Evolutionary conservation across 2,888 invertebrate genomes (phyloP).

Genomic region (Girardia tigrina): DNA sequence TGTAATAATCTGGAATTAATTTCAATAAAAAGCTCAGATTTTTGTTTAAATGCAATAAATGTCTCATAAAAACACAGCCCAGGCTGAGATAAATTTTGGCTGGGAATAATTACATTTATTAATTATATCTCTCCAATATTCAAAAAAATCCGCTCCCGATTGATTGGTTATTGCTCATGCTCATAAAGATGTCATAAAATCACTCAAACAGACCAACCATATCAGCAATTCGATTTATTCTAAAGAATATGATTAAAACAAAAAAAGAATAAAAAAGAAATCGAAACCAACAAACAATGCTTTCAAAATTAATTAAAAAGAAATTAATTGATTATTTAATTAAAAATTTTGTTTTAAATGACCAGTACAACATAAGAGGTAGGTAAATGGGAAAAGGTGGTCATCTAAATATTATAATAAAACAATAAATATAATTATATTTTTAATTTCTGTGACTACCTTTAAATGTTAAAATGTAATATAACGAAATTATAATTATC

Average conservation of each 20-base stretch:
- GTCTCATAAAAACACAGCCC: conserved; percentile 2
- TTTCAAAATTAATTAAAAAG: too few species aligned
- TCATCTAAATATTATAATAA: too few species aligned
- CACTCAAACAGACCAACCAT: conserved; percentile 23
- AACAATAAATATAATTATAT: too few species aligned
- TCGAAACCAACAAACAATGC: too few species aligned
- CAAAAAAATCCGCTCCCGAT: background rate
- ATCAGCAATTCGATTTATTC: background rate
- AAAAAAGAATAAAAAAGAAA: background rate
- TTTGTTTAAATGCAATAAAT: conserved; percentile 18
- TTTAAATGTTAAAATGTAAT: background rate
- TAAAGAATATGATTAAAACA: conserved; percentile 4
- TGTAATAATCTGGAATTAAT: conserved; percentile 17
- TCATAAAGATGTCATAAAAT: conserved; percentile 23
- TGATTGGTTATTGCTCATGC: conserved; percentile 20
- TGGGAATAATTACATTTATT: conserved; percentile 19
- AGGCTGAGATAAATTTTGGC: conserved; percentile 23
- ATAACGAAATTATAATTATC: too few species aligned
- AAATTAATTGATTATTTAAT: too few species aligned
- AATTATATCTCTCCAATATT: conserved; percentile 12
- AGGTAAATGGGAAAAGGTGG: too few species aligned
- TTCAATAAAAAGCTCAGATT: conserved; percentile 20
- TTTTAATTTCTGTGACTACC: background rate
- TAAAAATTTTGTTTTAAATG: too few species aligned
- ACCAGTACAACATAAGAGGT: too few species aligned